phyloP scores from a whole-genome alignment of 2,888 invertebrate genomes.

The Chirona hameri region DNA sequence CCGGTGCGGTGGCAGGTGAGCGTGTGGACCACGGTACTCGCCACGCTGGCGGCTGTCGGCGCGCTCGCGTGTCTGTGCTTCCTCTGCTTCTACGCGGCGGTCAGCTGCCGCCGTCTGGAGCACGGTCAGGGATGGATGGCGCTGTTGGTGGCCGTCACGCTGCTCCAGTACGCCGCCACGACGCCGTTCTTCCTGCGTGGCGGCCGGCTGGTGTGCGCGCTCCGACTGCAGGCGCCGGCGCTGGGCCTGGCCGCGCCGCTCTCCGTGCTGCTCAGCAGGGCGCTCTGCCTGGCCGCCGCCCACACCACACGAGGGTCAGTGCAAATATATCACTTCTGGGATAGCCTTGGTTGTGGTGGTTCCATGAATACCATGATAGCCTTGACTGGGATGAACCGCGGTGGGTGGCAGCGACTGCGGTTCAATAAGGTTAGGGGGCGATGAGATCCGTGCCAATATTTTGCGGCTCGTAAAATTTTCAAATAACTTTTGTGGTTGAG shows the following conservation, averaged over 20 bases:
- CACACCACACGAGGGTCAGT: conserved; percentile 1
- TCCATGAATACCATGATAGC: no score
- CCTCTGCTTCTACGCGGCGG: conserved; percentile 5
- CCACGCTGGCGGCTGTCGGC: conserved; percentile 4
- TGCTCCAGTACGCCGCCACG: conserved; percentile 3
- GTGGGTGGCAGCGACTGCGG: no score
- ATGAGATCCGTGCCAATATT: no score
- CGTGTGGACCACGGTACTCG: not conserved
- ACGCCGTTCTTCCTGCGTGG: not conserved
- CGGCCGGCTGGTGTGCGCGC: conserved; percentile 4
- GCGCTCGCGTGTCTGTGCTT: not conserved
- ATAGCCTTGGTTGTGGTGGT: no score
- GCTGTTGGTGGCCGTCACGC: not conserved
- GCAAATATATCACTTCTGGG: no score
- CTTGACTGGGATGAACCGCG: no score
- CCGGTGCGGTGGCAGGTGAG: not conserved
- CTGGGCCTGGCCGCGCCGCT: conserved; percentile 4
- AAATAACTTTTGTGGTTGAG: no score
- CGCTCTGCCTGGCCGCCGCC: not conserved
- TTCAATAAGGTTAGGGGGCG: no score
- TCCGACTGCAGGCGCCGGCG: conserved; percentile 27
- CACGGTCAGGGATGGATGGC: conserved; percentile 24
- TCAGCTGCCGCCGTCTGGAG: not conserved
- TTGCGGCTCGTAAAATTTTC: no score
- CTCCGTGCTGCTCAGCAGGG: conserved; percentile 6